Evolutionary conservation across 2,888 invertebrate genomes (phyloP).

Genomic region (Watsonalla cultraria): DNA sequence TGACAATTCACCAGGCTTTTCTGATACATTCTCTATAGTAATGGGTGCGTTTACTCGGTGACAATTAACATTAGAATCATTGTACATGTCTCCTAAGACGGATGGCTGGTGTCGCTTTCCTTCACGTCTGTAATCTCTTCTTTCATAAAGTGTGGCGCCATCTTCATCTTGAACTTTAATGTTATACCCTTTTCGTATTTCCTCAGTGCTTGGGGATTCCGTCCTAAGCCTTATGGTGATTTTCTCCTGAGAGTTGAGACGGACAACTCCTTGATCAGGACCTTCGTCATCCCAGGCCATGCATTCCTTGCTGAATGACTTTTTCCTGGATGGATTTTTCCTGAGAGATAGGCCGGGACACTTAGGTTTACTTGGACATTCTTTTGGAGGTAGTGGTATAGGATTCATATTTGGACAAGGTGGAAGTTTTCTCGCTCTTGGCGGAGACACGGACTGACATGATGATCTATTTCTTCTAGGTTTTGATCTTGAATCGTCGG

Average conservation of each 20-base stretch:
- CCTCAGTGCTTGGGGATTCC: conserved; percentile 38
- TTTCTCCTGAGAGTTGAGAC: conserved; percentile 36
- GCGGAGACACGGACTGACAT: background rate
- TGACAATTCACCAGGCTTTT: conserved; percentile 18
- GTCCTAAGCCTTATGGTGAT: conserved; percentile 38
- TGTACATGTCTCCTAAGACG: conserved; percentile 39
- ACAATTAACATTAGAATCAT: conserved; percentile 28
- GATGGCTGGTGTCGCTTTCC: conserved; percentile 14
- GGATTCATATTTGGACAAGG: conserved; percentile 19
- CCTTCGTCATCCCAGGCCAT: conserved; percentile 8
- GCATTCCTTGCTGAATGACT: conserved; percentile 25
- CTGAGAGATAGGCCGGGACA: conserved; percentile 35
- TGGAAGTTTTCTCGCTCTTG: background rate
- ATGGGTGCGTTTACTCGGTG: conserved; percentile 35
- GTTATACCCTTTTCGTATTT: conserved; percentile 40
- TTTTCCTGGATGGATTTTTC: conserved; percentile 30
- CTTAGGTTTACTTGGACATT: conserved; percentile 14
- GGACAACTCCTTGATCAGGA: conserved; percentile 18
- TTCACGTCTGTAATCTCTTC: conserved; percentile 37
- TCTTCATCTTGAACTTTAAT: conserved; percentile 52
- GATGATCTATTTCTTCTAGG: background rate
- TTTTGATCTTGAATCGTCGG: background rate
- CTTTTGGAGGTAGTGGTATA: conserved; percentile 5
- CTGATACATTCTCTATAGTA: conserved; percentile 18
- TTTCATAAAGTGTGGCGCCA: conserved; percentile 49